Evolutionary conservation across 2,888 invertebrate species (phyloP), one percentile per base, ranked within the genome.

Genomic region (Trichopoda pennipes): DNA sequence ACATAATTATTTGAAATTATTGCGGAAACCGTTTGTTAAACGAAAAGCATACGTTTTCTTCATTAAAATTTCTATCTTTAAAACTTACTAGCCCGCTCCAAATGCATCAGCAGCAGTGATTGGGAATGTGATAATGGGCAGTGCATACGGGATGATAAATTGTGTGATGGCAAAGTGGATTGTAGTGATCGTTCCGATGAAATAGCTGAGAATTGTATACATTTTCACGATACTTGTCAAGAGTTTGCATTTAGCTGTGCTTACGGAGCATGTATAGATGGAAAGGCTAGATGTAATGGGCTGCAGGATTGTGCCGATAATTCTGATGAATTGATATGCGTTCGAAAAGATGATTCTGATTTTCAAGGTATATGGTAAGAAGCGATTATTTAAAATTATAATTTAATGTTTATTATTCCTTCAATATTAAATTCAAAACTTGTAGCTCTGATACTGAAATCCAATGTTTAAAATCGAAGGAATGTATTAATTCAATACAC

Each of bases 181-280:
- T 90, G 90, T 38, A 72, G 84, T 0, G 91, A 90, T 84, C 87
- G 86, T 1, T 88, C 90, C 0, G 90, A 91, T 81, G 90, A 90
- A 81, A 88, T 86, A 9, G 84, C 87, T 0, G 70, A 85, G 47
- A 81, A 79, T 14, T 91, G 91, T 56, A 83, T 88, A 16, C 84
- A 88, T n/a, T 38, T 81, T 0, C 63, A 58, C n/a, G 35, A 47
- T 0, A 53, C 85, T 81, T 94, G 94, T 85, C 92, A 92, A 0
- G 81, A 88, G 0, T 92, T 92, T 84, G 91, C 93, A 44, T 90
- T 88, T 76, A 85, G 86, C 19, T 90, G 90, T 75, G 86, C 86
- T 3, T 91, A 90, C 10, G 90, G 90, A 0, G 91, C 87, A 1
- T 88, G 88, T 47, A 85, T 88, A 21, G 32, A 64, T 3, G 84